Conservation (phyloP, 1,140 invertebrate species). For the Brachionus asplanchnoidis region DNA sequence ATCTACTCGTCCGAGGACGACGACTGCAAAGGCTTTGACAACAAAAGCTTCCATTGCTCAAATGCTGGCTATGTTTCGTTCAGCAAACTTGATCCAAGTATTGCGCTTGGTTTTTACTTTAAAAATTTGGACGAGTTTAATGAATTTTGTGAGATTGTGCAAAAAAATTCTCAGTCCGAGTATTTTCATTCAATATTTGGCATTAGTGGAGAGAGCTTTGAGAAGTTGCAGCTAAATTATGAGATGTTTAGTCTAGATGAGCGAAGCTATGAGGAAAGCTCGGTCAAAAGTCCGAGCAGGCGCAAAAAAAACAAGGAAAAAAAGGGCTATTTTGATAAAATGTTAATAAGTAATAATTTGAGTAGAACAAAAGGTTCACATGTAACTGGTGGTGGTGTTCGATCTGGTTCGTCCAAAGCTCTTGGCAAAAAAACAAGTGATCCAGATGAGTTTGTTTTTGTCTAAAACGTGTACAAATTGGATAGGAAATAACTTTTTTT, state of each 20-base stretch:
- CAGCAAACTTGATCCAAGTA: constrained; percentile 84
- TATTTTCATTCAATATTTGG: constrained; percentile 10
- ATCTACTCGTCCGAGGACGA: constrained; percentile 43
- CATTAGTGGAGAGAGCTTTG: neutral
- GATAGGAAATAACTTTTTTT: neutral
- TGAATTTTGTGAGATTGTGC: neutral
- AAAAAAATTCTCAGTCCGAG: neutral
- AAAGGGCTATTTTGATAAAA: neutral
- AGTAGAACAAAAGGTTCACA: neutral
- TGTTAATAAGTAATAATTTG: neutral
- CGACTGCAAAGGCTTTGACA: constrained; percentile 39
- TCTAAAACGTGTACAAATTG: neutral
- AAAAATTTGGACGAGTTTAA: constrained; percentile 71
- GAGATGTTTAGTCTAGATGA: constrained; percentile 20
- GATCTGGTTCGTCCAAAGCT: neutral
- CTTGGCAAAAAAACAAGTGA: neutral
- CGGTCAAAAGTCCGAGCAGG: neutral
- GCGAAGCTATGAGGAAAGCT: neutral
- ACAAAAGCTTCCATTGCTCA: constrained; percentile 73
- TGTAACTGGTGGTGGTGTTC: neutral
- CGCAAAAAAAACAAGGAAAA: neutral
- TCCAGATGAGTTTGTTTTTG: neutral
- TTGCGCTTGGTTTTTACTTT: constrained; percentile 82
- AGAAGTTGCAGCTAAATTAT: neutral
- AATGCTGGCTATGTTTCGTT: constrained; percentile 79